Percentiles rank a stretch among this genome's conserved stretches.
phyloP scores from a whole-genome alignment of 1,140 invertebrate species.

The Hirudo medicinalis region DNA sequence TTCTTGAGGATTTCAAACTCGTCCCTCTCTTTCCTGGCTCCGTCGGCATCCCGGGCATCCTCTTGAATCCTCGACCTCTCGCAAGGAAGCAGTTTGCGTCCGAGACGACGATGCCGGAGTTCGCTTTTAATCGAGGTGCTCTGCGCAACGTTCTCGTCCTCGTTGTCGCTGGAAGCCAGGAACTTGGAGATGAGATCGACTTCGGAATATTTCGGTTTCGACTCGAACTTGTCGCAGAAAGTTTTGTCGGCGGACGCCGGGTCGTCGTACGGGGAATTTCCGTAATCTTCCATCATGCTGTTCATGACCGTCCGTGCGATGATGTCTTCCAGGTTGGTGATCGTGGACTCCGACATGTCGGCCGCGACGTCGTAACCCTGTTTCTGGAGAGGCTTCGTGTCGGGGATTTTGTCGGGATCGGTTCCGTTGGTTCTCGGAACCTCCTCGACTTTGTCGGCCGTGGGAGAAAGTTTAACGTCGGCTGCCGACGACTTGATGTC shows the following conservation, averaged over 20 bases:
- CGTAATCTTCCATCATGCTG: background rate
- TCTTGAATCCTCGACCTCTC: too few relatives aligned
- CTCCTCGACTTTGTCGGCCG: too few relatives aligned
- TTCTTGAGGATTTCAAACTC: too few relatives aligned
- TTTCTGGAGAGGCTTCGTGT: background rate
- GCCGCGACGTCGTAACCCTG: background rate
- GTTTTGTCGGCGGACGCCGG: background rate
- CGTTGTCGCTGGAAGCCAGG: constrained; percentile 1
- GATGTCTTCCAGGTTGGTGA: constrained; percentile 11
- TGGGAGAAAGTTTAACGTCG: too few relatives aligned
- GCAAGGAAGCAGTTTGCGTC: too few relatives aligned
- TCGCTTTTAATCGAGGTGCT: too few relatives aligned
- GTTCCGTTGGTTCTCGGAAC: background rate
- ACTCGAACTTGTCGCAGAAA: too few relatives aligned
- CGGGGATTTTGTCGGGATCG: background rate
- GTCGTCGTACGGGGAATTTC: background rate
- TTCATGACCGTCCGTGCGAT: constrained; percentile 15
- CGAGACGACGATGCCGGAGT: too few relatives aligned
- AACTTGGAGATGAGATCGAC: background rate
- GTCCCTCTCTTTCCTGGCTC: too few relatives aligned
- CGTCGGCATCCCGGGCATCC: too few relatives aligned
- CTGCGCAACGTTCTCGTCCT: background rate
- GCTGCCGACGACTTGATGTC: too few relatives aligned
- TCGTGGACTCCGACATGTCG: background rate
- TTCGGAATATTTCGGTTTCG: too few relatives aligned